Evolutionary conservation across 2,888 invertebrate species (phyloP).

Genomic region (Candidula unifasciata): DNA sequence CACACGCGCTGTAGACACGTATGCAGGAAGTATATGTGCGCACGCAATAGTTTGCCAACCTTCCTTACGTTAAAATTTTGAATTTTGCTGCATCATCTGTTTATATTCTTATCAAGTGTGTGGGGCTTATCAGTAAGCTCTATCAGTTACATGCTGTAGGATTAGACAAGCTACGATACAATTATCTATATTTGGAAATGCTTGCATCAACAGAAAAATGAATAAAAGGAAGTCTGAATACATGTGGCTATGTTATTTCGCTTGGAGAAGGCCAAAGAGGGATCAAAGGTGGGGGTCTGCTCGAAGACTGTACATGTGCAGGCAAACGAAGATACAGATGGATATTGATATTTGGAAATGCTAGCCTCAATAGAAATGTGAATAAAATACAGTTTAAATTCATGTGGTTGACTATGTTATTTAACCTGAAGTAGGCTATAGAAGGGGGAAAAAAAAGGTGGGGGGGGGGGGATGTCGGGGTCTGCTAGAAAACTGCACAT

Average conservation of each 20-base stretch:
- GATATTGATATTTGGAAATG: background rate
- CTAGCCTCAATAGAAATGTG: no score
- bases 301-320: no score
- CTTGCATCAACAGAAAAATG: no score
- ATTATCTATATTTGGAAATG: background rate
- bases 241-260: no score
- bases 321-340: background rate
- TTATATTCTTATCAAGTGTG: background rate
- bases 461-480: no score
- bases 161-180: background rate
- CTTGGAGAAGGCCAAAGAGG: no score
- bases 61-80: slow-evolving; percentile 19
- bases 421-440: background rate
- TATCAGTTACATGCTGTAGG: background rate
- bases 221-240: background rate
- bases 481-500: slow-evolving; percentile 11
- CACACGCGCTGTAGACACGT: background rate
- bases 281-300: no score
- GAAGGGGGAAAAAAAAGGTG: background rate
- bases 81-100: background rate
- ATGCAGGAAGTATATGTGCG: background rate
- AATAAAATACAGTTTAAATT: background rate
- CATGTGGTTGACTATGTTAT: no score
- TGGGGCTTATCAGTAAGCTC: background rate
- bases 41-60: slow-evolving; percentile 22